Base-by-base conservation (phyloP, 2,113 vertebrate species). In the Pycnonotus jocosus region DNA sequence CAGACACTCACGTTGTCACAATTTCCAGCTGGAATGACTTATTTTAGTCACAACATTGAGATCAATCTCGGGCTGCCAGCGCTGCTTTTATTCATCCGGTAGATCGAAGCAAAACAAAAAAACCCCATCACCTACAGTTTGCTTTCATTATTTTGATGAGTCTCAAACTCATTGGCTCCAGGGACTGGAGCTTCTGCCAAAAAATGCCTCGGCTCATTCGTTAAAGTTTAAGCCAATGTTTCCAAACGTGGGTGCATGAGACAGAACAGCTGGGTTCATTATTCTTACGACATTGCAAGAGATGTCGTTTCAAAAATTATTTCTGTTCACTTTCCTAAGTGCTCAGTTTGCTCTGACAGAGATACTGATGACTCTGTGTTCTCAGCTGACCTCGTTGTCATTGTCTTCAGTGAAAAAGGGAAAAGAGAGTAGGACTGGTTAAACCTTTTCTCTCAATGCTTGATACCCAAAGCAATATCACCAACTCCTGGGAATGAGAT, bases 241-340 rank as follows among this genome's bases (percentile, higher is more conserved):
- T 85, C 77, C 71, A 92, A 91, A 87, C 1, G 5, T 73, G 92
- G 61, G 40, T 93, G 77, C 88, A 20, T 40, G 90, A 94, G 71
- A 54, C 66, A 54, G 54, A 96, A 92, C 94, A 95, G 86, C 95
- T 97, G 94, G 91, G 81, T 86, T 81, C 91, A 64, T 94, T 93
- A 91, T 78, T 78, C 51, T 83, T 69, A 77, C 8, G 1, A 61
- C 83, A 88, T 45, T 0, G 0, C 37, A 68, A 86, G 60, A n/a
- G 35, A 73, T 40, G 68, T 19, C 60, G 40, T 47, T 93, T 86
- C 86, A 88, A 62, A 92, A 92, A 70, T 84, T 2, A 84, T 81
- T 94, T 88, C 80, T 64, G 5, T 81, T 64, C 61, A 22, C 70
- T 85, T 86, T 78, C 37, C 60, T 71, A 76, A 86, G 56, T 81